Evolutionary conservation across 2,113 vertebrate species (phyloP).

Genomic region (Peromyscus leucopus): DNA sequence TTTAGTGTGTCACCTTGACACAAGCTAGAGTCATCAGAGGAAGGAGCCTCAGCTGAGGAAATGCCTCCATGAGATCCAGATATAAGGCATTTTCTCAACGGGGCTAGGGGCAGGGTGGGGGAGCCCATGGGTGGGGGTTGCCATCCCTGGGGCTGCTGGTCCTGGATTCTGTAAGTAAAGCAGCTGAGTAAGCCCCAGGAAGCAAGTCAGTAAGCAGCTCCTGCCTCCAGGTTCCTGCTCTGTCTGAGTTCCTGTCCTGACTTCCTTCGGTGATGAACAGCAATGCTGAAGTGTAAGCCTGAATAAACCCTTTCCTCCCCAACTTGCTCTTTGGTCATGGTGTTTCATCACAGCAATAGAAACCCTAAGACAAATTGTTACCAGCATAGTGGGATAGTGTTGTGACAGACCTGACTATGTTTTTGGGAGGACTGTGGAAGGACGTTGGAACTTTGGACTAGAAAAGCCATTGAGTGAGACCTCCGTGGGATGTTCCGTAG

Average conservation of each 20-base stretch:
- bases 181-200: not conserved
- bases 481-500: too few relatives aligned
- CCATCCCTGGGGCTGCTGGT: not conserved
- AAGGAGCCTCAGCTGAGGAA: not conserved
- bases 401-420: too few relatives aligned
- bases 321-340: not conserved
- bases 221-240: not conserved
- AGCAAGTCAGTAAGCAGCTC: not conserved
- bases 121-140: not conserved
- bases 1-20: not conserved
- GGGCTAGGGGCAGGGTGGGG: not conserved
- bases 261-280: not conserved
- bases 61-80: not conserved
- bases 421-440: too few relatives aligned
- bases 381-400: too few relatives aligned
- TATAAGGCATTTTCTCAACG: not conserved
- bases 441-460: too few relatives aligned
- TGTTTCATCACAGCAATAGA: not conserved
- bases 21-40: not conserved
- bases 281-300: not conserved
- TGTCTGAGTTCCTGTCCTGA: not conserved
- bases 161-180: not conserved
- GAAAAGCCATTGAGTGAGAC: too few relatives aligned
- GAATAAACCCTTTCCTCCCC: not conserved
- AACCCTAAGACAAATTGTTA: not conserved